Percentiles rank a stretch among this genome's conserved stretches.
phyloP scores from a whole-genome alignment of 2,797 vertebrate species.

The Zalophus californianus region DNA sequence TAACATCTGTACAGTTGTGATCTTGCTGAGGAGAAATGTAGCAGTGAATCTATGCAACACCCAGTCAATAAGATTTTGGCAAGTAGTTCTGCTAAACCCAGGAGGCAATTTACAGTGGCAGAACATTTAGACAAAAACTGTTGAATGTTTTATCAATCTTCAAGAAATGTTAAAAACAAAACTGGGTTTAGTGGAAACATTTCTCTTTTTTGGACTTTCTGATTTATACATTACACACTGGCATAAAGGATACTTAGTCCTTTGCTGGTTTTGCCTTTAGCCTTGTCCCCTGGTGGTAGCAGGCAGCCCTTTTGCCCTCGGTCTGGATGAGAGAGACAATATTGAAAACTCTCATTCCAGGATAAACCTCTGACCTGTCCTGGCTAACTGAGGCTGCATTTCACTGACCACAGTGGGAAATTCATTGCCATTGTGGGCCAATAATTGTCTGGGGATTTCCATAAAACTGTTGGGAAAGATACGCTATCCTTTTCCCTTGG shows the following conservation, averaged over 20 bases:
- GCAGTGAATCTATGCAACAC: not conserved
- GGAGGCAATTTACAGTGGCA: constrained; percentile 16
- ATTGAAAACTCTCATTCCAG: not conserved
- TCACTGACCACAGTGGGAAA: not conserved
- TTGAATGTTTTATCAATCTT: not conserved
- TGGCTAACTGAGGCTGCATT: not conserved
- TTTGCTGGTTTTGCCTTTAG: not conserved
- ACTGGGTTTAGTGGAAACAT: not conserved
- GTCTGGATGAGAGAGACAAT: not conserved
- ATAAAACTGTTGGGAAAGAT: not conserved
- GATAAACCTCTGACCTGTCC: too few species aligned
- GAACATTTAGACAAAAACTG: not conserved
- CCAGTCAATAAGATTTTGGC: constrained; percentile 20
- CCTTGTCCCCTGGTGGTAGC: not conserved
- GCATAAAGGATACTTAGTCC: not conserved
- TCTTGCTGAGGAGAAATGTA: not conserved
- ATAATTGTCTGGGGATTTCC: not conserved
- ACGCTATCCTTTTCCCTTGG: not conserved
- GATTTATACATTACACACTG: not conserved
- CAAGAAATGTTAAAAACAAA: constrained; percentile 12
- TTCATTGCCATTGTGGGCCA: accelerated
- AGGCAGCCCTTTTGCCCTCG: not conserved
- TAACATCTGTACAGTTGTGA: not conserved
- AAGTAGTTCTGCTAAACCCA: constrained; percentile 34
- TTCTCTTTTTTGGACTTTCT: not conserved